Evolutionary conservation across 2,797 vertebrate genomes (phyloP).

Genomic region (Dicrostonyx torquatus): DNA sequence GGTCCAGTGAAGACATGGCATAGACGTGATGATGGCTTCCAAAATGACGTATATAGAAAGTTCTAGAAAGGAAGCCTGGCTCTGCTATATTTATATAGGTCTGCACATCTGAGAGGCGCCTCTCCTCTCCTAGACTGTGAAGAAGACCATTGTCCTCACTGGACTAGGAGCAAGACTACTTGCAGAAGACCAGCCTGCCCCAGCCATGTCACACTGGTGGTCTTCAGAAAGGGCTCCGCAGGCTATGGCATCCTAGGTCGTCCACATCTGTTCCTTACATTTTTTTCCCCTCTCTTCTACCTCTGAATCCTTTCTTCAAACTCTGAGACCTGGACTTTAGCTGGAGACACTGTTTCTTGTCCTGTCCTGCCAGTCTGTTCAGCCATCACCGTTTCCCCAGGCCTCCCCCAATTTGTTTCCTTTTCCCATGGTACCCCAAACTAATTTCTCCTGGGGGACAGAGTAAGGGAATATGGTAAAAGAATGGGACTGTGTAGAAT

Average conservation of each 20-base stretch:
- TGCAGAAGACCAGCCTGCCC: background rate
- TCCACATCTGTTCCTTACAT: too few relatives aligned
- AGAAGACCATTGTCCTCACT: background rate
- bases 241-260: background rate
- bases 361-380: background rate
- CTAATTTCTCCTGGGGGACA: background rate
- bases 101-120: background rate
- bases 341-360: background rate
- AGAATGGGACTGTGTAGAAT: background rate
- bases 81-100: background rate
- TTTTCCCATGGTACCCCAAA: background rate
- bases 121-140: background rate
- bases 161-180: background rate
- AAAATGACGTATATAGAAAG: background rate
- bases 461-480: too few relatives aligned
- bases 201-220: fast-evolving
- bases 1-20: fast-evolving
- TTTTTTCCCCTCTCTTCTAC: background rate
- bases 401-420: background rate
- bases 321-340: background rate
- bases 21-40: background rate
- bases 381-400: fast-evolving
- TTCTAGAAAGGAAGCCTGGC: background rate
- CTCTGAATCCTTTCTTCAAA: background rate
- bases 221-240: background rate